Base-by-base conservation (phyloP, 2,797 vertebrate species). In the Poecile montanus region DNA sequence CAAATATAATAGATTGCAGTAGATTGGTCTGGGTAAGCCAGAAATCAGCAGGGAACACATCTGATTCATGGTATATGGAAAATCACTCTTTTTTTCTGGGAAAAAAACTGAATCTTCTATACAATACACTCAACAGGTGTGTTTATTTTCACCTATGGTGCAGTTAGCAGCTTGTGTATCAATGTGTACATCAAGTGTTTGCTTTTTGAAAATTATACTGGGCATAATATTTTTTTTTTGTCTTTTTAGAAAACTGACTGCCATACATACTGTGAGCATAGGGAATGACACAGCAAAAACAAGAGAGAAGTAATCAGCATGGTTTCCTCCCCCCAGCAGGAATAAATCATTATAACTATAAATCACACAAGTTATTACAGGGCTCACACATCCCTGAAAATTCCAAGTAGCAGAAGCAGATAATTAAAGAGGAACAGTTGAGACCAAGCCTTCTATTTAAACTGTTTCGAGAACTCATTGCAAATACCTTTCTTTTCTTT, bases 321-420 rank as follows among this genome's bases (percentile, higher is more conserved):
- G 65, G 48, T 93, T 71, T 2, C 38, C 61, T 21, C 60, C 26
- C 32, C 67, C 13, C 58, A 93, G 65, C 58, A 94, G 86, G 84
- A 96, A 84, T 86, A 93, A 94, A 93, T 94, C 26, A 12, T 94
- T 88, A 30, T 67, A 92, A 78, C 73, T 86, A 50, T 94, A 93
- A 96, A 95, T 94, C 91, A 96, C 88, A 84, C 85, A 91, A 68
- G 61, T 95, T 96, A 92, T 95, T 95, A 84, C 78, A 94, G 82
- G 71, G 48, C 50, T 89, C 58, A 81, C 88, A 95, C 53, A 65
- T 56, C 62, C 75, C 92, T 79, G 68, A 94, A 96, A 95, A 93
- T 81, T 90, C 72, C 71, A 92, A 63, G 84, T 79, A 83, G 77
- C 48, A 88, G 74, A 53, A 91, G 63, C 65, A 85, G 74, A 82